Evolutionary conservation across 2,888 invertebrate genomes (phyloP), one percentile per base, ranked within the genome.

Genomic region (Leptopilina myrica): DNA sequence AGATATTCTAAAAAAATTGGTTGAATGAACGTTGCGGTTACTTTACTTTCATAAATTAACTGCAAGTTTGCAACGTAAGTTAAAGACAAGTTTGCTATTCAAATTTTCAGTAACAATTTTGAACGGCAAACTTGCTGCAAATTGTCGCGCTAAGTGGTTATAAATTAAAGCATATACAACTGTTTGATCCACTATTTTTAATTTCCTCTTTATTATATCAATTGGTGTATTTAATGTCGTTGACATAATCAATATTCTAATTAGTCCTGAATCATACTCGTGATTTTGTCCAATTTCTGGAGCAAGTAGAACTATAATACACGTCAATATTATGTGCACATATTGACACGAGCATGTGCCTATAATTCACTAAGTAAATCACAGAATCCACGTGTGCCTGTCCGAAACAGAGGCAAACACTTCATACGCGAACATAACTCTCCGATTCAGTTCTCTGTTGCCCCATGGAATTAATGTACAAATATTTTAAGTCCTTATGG

Each of bases 281-380:
- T 53, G 12, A 12, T 53, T 53, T 26, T 53, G 26, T 69, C 7
- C 69, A 14, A 53, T 69, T 56, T 33, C 33, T 33, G 33, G 9
- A 73, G 56, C 26, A 33, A 33, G n/a, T 56, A 9, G 15, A 56
- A 56, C 11, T 56, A 73, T 56, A 56, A 40, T 59, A 53, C n/a
- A 73, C 33, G 56, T 40, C 11, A 73, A 56, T 56, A 73, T 59
- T 56, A 56, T 40, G 56, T 56, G 73, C 56, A 73, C 33, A 73
- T 73, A 56, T 56, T 56, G 73, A 59, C 33, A 56, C 56, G n/a
- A 40, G 56, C 56, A 73, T 14, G 8, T 73, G 49, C 14, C 73
- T 56, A 73, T 56, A 56, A 73, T 73, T 67, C 33, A 26, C 69
- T 33, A 73, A 8, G 53, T 73, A 26, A 73, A 73, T 73, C 69